These are phyloP conservation scores for Corydoras maculifer DNA, from an alignment of 2,113 vertebrate genomes.

Conservation along the genomic window DNA sequence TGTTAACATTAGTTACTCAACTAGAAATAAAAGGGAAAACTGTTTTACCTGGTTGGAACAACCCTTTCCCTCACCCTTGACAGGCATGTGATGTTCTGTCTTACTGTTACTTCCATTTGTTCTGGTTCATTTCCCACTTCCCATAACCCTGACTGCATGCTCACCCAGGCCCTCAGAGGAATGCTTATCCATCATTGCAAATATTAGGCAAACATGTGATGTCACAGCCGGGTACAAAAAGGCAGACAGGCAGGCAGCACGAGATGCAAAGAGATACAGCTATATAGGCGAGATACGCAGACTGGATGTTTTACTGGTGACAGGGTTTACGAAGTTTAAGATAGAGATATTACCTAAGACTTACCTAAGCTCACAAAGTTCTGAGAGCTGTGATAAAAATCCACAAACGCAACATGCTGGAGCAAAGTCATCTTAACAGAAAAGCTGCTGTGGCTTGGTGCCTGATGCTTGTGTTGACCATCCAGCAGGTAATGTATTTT, in stretches of 20 bases:
- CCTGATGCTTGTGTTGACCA: conserved; percentile 31
- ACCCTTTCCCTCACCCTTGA: conserved; percentile 8
- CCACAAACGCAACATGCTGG: conserved; percentile 31
- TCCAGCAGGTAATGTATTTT: conserved; percentile 43
- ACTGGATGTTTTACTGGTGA: background rate
- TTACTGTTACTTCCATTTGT: background rate
- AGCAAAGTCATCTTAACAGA: conserved; percentile 25
- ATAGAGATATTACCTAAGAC: conserved; percentile 2
- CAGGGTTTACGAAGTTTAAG: conserved; percentile 10
- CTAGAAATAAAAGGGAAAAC: too few species aligned
- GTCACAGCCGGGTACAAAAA: conserved; percentile 39
- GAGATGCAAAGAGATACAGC: background rate
- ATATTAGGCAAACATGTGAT: conserved; percentile 50
- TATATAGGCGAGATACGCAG: background rate
- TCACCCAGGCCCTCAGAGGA: conserved; percentile 22
- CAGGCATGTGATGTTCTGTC: conserved; percentile 15
- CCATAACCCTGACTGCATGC: conserved; percentile 33
- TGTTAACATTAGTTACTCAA: too few species aligned
- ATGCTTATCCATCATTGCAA: conserved; percentile 36
- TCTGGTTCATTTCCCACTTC: conserved; percentile 25
- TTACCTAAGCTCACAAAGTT: background rate
- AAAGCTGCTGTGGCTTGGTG: conserved; percentile 20
- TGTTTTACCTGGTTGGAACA: background rate
- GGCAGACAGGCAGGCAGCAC: background rate
- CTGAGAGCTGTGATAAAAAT: background rate